These are phyloP conservation scores for Spilosoma lubricipeda DNA, from an alignment of 2,888 invertebrate genomes.

Conservation along the genomic window DNA sequence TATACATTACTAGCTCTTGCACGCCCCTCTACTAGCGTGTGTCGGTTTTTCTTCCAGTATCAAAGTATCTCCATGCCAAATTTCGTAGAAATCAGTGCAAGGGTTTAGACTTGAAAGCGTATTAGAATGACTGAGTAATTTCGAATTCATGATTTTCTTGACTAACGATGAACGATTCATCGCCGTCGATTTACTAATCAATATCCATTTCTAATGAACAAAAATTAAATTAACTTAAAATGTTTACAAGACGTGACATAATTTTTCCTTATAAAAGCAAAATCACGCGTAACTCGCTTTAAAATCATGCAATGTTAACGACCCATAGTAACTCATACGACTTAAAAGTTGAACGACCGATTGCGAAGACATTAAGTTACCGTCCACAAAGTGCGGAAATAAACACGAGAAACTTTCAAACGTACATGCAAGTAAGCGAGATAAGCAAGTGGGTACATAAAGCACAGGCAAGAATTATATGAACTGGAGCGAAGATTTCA, in stretches of 20 bases:
- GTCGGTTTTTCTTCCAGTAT: no score
- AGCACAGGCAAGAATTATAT: constrained; percentile 32
- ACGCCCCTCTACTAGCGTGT: no score
- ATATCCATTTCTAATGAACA: neutral
- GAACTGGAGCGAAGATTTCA: constrained; percentile 43
- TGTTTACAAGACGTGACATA: neutral
- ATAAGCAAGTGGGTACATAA: constrained; percentile 6
- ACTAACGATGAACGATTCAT: no score
- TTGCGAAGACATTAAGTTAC: constrained; percentile 48
- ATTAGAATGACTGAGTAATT: no score
- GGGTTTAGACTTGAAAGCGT: no score
- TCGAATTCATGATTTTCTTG: no score
- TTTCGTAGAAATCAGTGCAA: no score
- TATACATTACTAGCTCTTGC: no score
- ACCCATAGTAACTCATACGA: constrained; percentile 48
- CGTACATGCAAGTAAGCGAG: constrained; percentile 12
- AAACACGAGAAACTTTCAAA: constrained; percentile 56
- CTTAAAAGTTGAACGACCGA: constrained; percentile 63
- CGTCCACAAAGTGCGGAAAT: constrained; percentile 55
- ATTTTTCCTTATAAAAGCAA: neutral
- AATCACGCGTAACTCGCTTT: constrained; percentile 16
- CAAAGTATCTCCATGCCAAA: no score
- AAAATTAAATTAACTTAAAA: no score
- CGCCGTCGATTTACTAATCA: neutral
- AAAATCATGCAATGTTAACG: constrained; percentile 29